Base-by-base conservation (phyloP, 2,113 vertebrate species). In the Pelecanus crispus region DNA sequence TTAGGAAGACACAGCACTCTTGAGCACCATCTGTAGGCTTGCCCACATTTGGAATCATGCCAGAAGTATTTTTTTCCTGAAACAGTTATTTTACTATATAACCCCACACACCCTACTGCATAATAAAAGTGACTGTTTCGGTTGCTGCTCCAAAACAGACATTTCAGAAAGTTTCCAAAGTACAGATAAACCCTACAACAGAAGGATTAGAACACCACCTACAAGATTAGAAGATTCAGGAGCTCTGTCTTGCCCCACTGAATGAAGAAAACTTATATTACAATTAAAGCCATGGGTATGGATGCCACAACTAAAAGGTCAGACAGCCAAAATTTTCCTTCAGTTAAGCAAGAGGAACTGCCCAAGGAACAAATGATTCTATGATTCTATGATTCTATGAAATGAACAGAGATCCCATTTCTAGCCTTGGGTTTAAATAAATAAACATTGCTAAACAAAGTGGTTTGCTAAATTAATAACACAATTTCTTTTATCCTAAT, bases 371-470 rank as follows among this genome's bases (percentile, higher is more conserved):
- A 91, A 94, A 92, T n/a, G n/a, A n/a, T n/a, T n/a, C n/a, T n/a
- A n/a, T n/a, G n/a, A n/a, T n/a, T n/a, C n/a, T n/a, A n/a, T n/a
- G n/a, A n/a, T n/a, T n/a, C n/a, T n/a, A n/a, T n/a, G n/a, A n/a
- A n/a, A n/a, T 50, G 58, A 88, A 81, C 32, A 94, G 36, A 65
- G 71, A 92, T 95, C 85, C 90, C 74, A 90, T 67, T 95, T 90
- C 92, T 88, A 94, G 87, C 63, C 73, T 50, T 66, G 58, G 75
- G 31, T 95, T 93, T 94, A 91, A 95, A 93, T 72, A 94, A 97
- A 95, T 92, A 97, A 95, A 92, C 31, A 55, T 91, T 73, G 94
- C 86, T 58, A 95, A 94, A 94, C 58, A 59, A 94, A 94, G 72
- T 42, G 42, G 44, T 56, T 82, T 85, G 62, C 81, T 95, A 91